Evolutionary conservation across 2,888 invertebrate genomes (phyloP), one percentile per base, ranked within the genome.

Genomic region (Drosophila engyochracea): DNA sequence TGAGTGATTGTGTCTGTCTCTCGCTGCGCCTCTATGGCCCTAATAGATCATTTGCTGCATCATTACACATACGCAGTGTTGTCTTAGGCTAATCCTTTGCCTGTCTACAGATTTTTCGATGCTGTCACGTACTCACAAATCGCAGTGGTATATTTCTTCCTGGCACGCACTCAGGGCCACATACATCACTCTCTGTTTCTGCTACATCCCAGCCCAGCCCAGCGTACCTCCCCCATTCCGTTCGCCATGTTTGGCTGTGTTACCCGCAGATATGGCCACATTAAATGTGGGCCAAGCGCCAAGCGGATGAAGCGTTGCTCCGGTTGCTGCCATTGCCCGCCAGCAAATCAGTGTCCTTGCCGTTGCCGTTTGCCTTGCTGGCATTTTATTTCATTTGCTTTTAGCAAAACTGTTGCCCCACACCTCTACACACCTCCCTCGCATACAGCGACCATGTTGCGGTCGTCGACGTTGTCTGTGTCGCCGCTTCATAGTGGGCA

Each of bases 41-140:
- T 85, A 76, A 85, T 87, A 79, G 83, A 83, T 85, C 77, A 85
- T 85, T 88, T 88, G 73, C 73, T 76, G 81, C 88, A 79, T 79
- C 85, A 85, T 85, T 88, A 85, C 83, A 77, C 83, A 75, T 88
- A 78, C 74, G 76, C 68, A 74, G 67, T 49, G 65, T 37, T 55
- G 16, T 60, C 66, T 53, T 31, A 25, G 19, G 81, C 78, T 89
- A 89, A 86, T 86, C 89, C 87, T 85, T 87, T 76, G 68, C 25
- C 64, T 64, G 72, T 59, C 76, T 69, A 49, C 57, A 64, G 70
- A 76, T 67, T 72, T 62, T 70, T 71, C 64, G 62, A 60, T 82
- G 81, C 64, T 78, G 84, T 88, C 89, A 87, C 89, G 86, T 86
- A 25, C 57, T 59, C 67, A 57, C 75, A 81, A 85, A 74, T 85